phyloP scores from a whole-genome alignment of 2,113 vertebrate genomes.

The Podocnemis expansa region DNA sequence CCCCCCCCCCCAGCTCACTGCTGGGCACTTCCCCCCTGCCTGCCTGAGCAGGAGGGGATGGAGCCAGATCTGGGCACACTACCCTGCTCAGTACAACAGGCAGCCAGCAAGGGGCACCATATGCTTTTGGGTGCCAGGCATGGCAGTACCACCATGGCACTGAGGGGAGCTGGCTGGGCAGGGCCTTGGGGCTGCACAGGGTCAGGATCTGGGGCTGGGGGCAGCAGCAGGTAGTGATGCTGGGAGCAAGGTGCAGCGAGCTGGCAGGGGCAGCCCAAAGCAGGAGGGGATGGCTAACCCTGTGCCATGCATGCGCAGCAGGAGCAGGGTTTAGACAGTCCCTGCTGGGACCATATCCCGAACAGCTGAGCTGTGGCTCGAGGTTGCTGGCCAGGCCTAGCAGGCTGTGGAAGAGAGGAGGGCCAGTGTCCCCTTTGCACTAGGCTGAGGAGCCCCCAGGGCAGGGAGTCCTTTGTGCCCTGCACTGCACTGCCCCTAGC shows the following conservation, averaged over 20 bases:
- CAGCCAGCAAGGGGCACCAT: no score
- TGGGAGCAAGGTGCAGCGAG: no score
- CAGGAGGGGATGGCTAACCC: background rate
- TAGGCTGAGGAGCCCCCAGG: accelerated
- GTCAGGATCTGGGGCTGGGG: no score
- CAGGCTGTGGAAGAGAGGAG: background rate
- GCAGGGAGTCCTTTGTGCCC: background rate
- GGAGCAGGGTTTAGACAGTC: background rate
- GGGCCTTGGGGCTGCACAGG: no score
- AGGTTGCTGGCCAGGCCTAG: background rate
- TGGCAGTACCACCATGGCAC: no score
- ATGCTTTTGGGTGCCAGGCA: no score
- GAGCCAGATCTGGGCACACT: background rate
- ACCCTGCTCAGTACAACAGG: no score
- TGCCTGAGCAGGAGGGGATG: background rate
- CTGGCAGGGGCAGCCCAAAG: background rate
- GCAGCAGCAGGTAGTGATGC: no score
- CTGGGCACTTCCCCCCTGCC: no score
- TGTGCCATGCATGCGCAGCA: background rate
- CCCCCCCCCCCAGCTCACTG: no score
- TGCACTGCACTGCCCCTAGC: background rate
- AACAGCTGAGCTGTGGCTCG: background rate
- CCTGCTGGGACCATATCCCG: no score
- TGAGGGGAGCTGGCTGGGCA: no score
- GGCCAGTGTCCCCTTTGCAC: accelerated